Evolutionary conservation across 1,140 invertebrate species (phyloP).

Genomic region (Pseudomyrmex dendroicus): DNA sequence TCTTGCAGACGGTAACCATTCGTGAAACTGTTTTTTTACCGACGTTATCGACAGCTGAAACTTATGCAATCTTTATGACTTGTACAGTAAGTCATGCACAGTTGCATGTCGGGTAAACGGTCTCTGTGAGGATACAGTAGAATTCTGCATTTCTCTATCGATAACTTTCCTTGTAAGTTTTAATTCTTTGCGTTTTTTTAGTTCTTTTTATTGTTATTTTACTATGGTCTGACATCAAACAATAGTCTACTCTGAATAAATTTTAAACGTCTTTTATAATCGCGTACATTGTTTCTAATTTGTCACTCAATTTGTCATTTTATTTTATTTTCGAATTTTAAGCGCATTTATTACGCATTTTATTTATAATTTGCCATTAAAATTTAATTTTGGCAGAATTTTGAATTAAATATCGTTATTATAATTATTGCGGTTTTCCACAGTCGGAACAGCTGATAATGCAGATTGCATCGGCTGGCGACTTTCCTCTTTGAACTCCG

Average conservation of each 20-base stretch:
- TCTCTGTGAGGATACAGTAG: background rate
- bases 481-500: background rate
- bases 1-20: slow-evolving; percentile 30
- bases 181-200: background rate
- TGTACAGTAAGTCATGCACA: background rate
- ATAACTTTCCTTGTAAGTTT: slow-evolving; percentile 25
- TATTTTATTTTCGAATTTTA: background rate
- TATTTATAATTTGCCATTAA: background rate
- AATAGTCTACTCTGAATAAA: no score
- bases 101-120: slow-evolving; percentile 17
- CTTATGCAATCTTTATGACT: background rate
- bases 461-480: slow-evolving; percentile 11
- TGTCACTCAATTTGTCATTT: no score
- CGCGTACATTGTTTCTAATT: no score
- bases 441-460: slow-evolving; percentile 34
- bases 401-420: background rate
- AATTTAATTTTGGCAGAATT: background rate
- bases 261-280: background rate
- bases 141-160: slow-evolving; percentile 43
- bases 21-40: slow-evolving; percentile 52
- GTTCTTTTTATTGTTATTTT: background rate
- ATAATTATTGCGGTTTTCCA: background rate
- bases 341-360: background rate
- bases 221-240: no score
- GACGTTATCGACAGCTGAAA: slow-evolving; percentile 66